These are phyloP conservation scores for Reticulitermes lucifugus DNA, from an alignment of 2,888 invertebrate genomes.

Conservation along the genomic window DNA sequence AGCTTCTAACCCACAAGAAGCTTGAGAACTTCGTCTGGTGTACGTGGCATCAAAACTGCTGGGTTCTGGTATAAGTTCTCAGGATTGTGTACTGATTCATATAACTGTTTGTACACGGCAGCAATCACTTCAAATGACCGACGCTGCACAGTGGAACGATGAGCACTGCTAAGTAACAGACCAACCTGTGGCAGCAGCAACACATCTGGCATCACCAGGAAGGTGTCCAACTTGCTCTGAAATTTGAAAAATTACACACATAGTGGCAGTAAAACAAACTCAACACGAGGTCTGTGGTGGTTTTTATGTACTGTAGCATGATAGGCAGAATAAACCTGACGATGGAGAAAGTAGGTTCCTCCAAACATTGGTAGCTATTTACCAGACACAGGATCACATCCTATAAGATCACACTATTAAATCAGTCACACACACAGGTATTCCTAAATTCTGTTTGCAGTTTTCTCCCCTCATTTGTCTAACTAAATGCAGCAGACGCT, in stretches of 20 bases:
- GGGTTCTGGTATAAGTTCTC: constrained; percentile 83
- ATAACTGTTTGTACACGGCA: constrained; percentile 89
- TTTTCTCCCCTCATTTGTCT: too few species aligned
- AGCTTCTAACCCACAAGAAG: constrained; percentile 27
- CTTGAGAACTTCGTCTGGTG: constrained; percentile 71
- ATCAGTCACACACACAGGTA: too few species aligned
- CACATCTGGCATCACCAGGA: constrained; percentile 86
- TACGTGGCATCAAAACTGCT: constrained; percentile 76
- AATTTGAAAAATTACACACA: constrained; percentile 56
- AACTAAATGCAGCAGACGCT: too few species aligned
- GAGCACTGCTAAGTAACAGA: constrained; percentile 82
- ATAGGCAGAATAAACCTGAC: too few species aligned
- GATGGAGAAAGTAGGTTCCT: too few species aligned
- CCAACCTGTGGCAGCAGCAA: constrained; percentile 88
- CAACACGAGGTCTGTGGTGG: too few species aligned
- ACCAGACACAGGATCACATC: too few species aligned
- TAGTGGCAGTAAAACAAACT: too few species aligned
- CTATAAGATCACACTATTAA: too few species aligned
- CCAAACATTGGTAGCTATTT: too few species aligned
- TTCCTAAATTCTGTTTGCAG: too few species aligned
- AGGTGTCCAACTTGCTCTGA: constrained; percentile 88
- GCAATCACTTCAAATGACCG: constrained; percentile 88
- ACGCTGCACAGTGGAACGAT: constrained; percentile 79
- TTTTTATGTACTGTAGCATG: too few species aligned
- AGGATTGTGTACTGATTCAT: constrained; percentile 82